Base-by-base conservation (phyloP, 1,140 invertebrate species). In the Leptinotarsa undecemlineata region DNA sequence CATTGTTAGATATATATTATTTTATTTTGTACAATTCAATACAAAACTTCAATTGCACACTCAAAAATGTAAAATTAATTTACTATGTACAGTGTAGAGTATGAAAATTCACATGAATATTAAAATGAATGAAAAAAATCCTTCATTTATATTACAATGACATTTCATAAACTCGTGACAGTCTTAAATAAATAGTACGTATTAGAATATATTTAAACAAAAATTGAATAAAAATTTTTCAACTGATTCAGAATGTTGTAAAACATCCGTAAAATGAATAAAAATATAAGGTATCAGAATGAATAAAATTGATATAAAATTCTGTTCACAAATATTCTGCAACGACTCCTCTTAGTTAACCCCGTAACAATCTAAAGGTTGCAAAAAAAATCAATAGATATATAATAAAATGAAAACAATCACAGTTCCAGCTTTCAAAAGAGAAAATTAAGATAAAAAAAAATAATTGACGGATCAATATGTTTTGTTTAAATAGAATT, bases 21-120 rank as follows among this genome's bases (percentile, higher is more conserved):
- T 71, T 77, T 74, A 71, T 74, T 75, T 78, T 78, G 76, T 75
- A 75, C 75, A 72, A 71, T 73, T 73, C 64, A 75, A 78, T 77
- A 78, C 71, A 78, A 78, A 78, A 75, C 63, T 61, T 75, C 21
- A 78, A 75, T 78, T 78, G 76, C 76, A 78, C 76, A 78, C 73
- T 72, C 74, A 74, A 70, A 69, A 73, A 73, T 72, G 61, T 73
- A 75, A 75, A 78, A 78, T 73, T 74, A 77, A 63, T 72, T 64
- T 72, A 72, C 23, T 75, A 75, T 72, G 47, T 75, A 78, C 76
- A 75, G 20, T 64, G 14, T 33, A 64, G 20, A 23, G 33, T 64
- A 23, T 64, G 63, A 64, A 21, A 64, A 64, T 20, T 33, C 63
- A 64, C 20, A 23, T 15, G 63, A 42, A 42, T 42, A 42, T 42